Conservation (phyloP, 2,888 invertebrate genomes). For the Xestia sexstrigata region DNA sequence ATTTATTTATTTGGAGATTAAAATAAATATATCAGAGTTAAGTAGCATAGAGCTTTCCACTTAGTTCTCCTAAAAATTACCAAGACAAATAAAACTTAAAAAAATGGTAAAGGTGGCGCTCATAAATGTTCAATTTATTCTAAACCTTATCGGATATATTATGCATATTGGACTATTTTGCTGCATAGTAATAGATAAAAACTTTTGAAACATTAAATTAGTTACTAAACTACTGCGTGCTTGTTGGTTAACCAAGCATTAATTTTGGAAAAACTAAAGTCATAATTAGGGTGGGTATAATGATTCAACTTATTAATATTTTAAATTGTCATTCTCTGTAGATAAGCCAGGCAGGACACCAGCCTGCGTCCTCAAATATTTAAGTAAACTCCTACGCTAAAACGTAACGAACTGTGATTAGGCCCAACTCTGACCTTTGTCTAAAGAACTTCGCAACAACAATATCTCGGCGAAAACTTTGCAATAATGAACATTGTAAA, state of each 20-base stretch:
- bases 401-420: conserved; percentile 61
- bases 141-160: neutral
- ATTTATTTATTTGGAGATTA: neutral
- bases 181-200: neutral
- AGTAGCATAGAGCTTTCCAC: neutral
- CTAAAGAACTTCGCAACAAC: conserved; percentile 62
- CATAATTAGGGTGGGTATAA: conserved; percentile 5
- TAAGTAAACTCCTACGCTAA: conserved; percentile 45
- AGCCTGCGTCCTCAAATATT: conserved; percentile 53
- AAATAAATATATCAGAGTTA: neutral
- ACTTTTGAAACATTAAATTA: no score
- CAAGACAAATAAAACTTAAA: no score
- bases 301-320: conserved; percentile 18
- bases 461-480: conserved; percentile 63
- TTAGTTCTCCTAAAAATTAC: neutral
- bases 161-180: neutral
- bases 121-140: neutral
- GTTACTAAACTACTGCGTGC: neutral
- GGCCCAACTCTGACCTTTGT: conserved; percentile 59
- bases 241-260: neutral
- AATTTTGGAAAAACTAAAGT: neutral
- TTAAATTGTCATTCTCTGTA: conserved; percentile 11
- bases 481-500: conserved; percentile 66
- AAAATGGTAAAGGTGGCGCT: neutral
- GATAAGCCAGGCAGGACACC: conserved; percentile 30